Base-by-base conservation (phyloP, 2,797 vertebrate species). In the Macrochelys suwanniensis region DNA sequence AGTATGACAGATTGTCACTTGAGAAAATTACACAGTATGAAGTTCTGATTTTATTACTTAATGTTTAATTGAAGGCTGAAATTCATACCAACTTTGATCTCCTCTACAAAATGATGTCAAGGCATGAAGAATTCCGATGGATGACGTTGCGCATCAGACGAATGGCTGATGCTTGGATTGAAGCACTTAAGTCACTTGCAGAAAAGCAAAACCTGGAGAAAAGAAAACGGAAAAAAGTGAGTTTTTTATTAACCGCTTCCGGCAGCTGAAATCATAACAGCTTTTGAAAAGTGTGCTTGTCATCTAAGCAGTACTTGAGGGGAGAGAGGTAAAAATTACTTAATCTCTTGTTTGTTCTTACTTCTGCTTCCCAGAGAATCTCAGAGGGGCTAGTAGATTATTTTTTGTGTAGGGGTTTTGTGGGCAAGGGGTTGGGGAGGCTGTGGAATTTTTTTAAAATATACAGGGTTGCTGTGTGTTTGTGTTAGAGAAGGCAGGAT, bases 121-220 rank as follows among this genome's bases (percentile, higher is more conserved):
- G 98, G 80, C 98, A 99, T 0, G 99, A 99, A 97, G 99, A 99
- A 94, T 99, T 99, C 87, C 99, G 99, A 84, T 99, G 99, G 99
- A 99, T 99, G 99, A 99, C 99, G 98, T 92, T 99, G 89, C 98
- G 99, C 93, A 99, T 99, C 98, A 98, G 99, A 84, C 98, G 99
- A 87, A 99, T 99, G 99, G 99, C 99, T 5, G 99, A 99, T 84
- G 99, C 99, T 0, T 99, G 99, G 99, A 98, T 99, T 96, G 98
- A 98, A 42, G 99, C 99, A 76, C 98, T 99, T 93, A 99, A 99
- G 95, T 99, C 99, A 1, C 98, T 99, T 89, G 99, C 99, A 42
- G 97, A 98, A 92, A 99, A 99, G 94, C 99, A 99, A 97, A 99
- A 99, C 98, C 97, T 99, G 91, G 98, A 97, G 94, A 99, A 98